Conservation (phyloP, 2,888 invertebrate genomes). For the Tholera decimalis region DNA sequence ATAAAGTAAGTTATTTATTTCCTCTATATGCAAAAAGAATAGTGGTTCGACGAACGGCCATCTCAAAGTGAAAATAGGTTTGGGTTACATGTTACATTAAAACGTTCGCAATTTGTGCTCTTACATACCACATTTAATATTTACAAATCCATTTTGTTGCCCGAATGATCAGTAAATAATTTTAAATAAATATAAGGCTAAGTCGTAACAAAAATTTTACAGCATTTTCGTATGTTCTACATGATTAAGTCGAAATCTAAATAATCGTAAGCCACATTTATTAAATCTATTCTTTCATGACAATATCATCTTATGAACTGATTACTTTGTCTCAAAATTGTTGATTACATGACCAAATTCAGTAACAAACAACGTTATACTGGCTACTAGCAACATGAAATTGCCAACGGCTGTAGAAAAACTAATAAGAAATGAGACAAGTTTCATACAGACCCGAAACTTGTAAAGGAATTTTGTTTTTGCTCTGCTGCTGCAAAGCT, state of each 20-base stretch:
- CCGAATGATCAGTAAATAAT: too few relatives aligned
- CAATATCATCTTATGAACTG: neutral
- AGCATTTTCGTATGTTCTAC: conserved; percentile 3
- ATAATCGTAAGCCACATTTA: conserved; percentile 1
- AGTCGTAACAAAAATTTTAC: neutral
- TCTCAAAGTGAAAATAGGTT: too few relatives aligned
- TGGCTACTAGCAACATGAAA: conserved; percentile 14
- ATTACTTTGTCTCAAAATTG: conserved; percentile 18
- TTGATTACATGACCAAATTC: conserved; percentile 17
- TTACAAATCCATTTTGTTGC: too few relatives aligned
- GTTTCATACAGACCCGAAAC: conserved; percentile 47
- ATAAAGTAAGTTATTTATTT: too few relatives aligned
- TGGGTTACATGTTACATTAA: too few relatives aligned
- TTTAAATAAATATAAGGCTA: too few relatives aligned
- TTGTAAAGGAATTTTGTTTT: conserved; percentile 44
- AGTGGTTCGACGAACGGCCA: too few relatives aligned
- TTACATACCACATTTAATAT: too few relatives aligned
- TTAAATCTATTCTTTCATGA: conserved; percentile 1
- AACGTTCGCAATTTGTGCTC: too few relatives aligned
- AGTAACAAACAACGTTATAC: conserved; percentile 19
- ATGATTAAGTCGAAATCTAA: neutral
- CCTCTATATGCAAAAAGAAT: too few relatives aligned
- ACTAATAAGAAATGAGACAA: conserved; percentile 46
- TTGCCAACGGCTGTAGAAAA: conserved; percentile 28
- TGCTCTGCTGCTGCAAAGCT: too few relatives aligned